Percentiles rank a stretch among this genome's conserved stretches.
Conservation (phyloP, 2,888 invertebrate genomes). For the Nephrotoma guestfalica region DNA sequence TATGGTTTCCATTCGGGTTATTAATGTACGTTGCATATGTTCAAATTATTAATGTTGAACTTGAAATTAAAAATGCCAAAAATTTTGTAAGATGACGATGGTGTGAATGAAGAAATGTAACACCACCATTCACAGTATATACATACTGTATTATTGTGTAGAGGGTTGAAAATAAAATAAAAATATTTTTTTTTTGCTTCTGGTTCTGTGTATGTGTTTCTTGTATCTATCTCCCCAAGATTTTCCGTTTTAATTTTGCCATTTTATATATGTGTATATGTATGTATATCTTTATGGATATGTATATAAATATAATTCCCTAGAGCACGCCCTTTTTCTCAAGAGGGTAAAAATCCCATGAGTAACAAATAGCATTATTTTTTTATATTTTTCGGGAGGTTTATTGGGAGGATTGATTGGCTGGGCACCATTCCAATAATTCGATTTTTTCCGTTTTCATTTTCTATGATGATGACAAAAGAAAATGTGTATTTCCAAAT, state of each 20-base stretch:
- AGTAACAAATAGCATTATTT: slow-evolving; percentile 15
- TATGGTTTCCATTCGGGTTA: not conserved
- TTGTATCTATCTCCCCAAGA: not conserved
- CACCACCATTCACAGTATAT: not conserved
- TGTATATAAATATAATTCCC: slow-evolving; percentile 13
- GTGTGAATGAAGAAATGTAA: not conserved
- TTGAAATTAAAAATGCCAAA: not conserved
- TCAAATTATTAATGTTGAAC: not conserved
- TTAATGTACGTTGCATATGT: not conserved
- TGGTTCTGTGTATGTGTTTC: not conserved
- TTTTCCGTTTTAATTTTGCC: not conserved
- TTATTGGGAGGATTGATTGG: not conserved
- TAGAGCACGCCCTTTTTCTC: slow-evolving; percentile 19
- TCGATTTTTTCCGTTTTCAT: not conserved
- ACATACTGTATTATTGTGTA: not conserved
- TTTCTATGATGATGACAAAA: not conserved
- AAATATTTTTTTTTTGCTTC: not conserved
- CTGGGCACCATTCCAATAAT: not conserved
- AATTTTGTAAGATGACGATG: not conserved
- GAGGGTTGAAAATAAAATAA: not conserved
- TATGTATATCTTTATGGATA: not conserved
- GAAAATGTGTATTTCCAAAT: not conserved
- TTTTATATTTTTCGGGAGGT: not conserved
- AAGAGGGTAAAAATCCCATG: slow-evolving; percentile 19
- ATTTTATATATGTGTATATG: not conserved